phyloP scores from a whole-genome alignment of 2,797 vertebrate genomes.

The Chromobotia macracanthus region DNA sequence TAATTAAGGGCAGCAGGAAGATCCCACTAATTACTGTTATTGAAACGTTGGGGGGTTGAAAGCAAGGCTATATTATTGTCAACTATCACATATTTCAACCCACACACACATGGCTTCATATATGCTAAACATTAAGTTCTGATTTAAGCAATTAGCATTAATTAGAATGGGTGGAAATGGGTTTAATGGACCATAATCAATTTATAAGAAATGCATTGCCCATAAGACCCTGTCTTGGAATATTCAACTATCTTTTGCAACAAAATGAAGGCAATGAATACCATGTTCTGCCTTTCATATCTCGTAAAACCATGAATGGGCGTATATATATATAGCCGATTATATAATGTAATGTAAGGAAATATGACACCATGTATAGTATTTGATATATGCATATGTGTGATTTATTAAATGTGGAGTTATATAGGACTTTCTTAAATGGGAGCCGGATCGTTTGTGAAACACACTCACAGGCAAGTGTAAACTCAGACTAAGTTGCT shows the following conservation, averaged over 20 bases:
- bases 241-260: background rate
- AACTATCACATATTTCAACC: conserved; percentile 18
- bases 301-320: background rate
- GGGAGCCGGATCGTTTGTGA: background rate
- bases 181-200: background rate
- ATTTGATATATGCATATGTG: background rate
- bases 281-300: background rate
- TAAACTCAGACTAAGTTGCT: background rate
- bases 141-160: background rate
- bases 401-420: background rate
- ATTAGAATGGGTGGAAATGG: background rate
- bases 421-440: background rate
- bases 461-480: background rate
- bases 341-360: background rate
- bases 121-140: background rate
- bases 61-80: background rate
- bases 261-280: background rate
- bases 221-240: background rate
- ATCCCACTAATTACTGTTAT: background rate
- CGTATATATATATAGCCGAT: background rate
- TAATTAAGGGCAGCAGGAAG: background rate
- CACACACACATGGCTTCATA: background rate
- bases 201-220: background rate
- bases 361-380: background rate
- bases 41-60: background rate